Evolutionary conservation across 2,113 vertebrate species (phyloP).

Genomic region (Columbina picui): DNA sequence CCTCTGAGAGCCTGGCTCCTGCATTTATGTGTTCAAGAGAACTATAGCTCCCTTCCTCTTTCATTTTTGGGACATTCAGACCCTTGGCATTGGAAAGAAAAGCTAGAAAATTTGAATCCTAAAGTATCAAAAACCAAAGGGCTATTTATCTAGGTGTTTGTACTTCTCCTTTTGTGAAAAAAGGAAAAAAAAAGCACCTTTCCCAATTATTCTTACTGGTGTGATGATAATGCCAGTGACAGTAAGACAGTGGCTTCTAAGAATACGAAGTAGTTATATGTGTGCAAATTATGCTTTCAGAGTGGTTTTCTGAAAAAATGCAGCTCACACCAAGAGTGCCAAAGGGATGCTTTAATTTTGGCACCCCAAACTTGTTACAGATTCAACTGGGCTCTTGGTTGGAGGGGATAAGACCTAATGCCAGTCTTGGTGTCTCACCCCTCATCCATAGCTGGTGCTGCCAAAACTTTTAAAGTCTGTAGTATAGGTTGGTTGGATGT

Average conservation of each 20-base stretch:
- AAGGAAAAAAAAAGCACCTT: rapidly evolving
- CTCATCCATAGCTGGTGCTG: not conserved
- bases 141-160: not conserved
- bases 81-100: not conserved
- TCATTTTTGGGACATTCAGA: not conserved
- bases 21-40: not conserved
- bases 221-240: not conserved
- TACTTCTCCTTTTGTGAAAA: not conserved
- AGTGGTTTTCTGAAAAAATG: not conserved
- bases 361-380: not conserved
- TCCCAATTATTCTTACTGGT: not conserved
- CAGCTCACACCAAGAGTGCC: not conserved
- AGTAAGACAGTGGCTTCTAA: not conserved
- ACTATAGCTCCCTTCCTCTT: not conserved
- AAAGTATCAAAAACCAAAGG: not conserved
- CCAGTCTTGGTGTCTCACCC: no score
- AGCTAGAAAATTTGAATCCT: not conserved
- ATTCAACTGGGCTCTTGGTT: not conserved
- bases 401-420: not conserved
- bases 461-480: not conserved
- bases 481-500: not conserved
- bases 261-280: not conserved
- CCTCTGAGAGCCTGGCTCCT: not conserved
- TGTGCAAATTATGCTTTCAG: not conserved
- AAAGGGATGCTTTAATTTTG: not conserved